Conservation (phyloP, 2,797 vertebrate species). For the Squalus acanthias region DNA sequence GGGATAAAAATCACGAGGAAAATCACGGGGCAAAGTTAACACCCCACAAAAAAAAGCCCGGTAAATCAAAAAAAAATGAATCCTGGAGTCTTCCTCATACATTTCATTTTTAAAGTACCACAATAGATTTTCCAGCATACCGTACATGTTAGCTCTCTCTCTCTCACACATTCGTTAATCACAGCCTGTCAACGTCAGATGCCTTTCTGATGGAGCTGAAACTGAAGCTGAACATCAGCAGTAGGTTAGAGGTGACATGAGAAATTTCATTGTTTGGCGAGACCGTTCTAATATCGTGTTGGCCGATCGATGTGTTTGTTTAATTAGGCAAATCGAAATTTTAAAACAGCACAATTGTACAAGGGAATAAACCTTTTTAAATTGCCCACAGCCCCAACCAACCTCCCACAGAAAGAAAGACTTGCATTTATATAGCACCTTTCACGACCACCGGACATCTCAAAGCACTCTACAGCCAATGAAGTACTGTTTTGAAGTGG, state of each 20-base stretch:
- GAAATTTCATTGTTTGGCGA: background rate
- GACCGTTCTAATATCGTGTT: background rate
- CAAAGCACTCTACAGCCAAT: too few relatives aligned
- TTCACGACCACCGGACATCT: too few relatives aligned
- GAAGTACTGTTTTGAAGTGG: too few relatives aligned
- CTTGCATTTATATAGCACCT: too few relatives aligned
- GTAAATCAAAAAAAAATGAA: background rate
- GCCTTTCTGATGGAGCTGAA: background rate
- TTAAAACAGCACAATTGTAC: background rate
- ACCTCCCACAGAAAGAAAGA: too few relatives aligned
- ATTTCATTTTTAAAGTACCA: background rate
- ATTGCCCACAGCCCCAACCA: background rate
- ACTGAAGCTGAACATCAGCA: background rate
- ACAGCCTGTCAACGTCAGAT: background rate
- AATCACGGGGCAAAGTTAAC: background rate
- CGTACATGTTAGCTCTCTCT: background rate
- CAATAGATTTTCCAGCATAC: background rate
- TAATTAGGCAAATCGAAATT: conserved; percentile 14
- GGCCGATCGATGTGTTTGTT: background rate
- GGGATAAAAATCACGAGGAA: background rate
- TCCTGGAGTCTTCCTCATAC: background rate
- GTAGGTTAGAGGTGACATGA: background rate
- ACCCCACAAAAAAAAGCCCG: background rate
- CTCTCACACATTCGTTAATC: background rate
- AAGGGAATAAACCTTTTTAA: background rate